phyloP scores from a whole-genome alignment of 2,797 vertebrate genomes.

The Dryobates pubescens region DNA sequence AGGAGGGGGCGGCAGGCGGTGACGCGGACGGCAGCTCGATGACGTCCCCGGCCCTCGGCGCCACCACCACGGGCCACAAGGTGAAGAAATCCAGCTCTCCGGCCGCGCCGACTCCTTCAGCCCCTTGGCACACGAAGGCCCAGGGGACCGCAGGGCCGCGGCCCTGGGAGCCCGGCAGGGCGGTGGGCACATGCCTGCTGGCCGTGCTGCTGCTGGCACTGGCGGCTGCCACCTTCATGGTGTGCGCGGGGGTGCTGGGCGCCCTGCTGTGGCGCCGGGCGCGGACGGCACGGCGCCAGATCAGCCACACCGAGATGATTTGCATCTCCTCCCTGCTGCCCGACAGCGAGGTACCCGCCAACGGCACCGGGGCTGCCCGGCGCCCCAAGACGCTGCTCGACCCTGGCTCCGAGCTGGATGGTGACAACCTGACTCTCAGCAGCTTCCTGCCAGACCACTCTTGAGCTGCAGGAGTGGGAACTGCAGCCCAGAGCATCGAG shows the following conservation, averaged over 20 bases:
- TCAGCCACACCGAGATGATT: constrained; percentile 84
- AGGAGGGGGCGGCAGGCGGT: accelerated
- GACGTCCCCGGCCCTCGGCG: accelerated
- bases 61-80: background rate
- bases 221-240: constrained; percentile 84
- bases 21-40: accelerated
- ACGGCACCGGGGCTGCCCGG: constrained; percentile 27
- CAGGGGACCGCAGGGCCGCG: accelerated
- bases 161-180: background rate
- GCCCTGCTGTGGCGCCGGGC: constrained; percentile 78
- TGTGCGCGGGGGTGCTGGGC: constrained; percentile 81
- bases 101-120: accelerated
- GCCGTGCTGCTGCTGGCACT: constrained; percentile 80
- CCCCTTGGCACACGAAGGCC: background rate
- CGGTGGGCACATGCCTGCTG: constrained; percentile 81
- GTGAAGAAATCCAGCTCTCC: background rate
- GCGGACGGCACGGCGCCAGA: constrained; percentile 58
- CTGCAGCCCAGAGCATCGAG: background rate
- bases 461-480: accelerated
- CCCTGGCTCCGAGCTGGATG: constrained; percentile 62
- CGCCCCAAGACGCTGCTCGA: constrained; percentile 35
- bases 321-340: constrained; percentile 88
- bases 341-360: constrained; percentile 62
- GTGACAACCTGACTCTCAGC: constrained; percentile 87
- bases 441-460: constrained; percentile 88